Conservation (phyloP, 2,797 vertebrate species). For the Helostoma temminkii region DNA sequence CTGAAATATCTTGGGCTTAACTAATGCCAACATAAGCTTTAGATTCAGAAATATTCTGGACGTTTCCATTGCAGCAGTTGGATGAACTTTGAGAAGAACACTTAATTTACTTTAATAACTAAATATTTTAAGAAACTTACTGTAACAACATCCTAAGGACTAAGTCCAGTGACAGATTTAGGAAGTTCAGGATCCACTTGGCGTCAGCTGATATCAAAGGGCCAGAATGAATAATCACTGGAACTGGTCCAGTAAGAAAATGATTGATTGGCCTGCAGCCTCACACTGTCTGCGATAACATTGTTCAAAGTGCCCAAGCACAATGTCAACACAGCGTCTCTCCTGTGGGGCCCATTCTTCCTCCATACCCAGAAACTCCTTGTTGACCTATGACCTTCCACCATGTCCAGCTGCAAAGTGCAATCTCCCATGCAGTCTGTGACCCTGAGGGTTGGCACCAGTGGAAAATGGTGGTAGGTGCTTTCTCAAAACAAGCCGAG, state of each 20-base stretch:
- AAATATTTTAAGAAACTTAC: slow-evolving; percentile 51
- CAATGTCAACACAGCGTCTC: slow-evolving; percentile 78
- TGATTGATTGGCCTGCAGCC: slow-evolving; percentile 77
- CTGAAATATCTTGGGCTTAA: slow-evolving; percentile 52
- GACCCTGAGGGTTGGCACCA: slow-evolving; percentile 51
- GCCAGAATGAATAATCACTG: slow-evolving; percentile 76
- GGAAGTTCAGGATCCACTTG: slow-evolving; percentile 44
- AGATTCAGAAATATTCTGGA: slow-evolving; percentile 65
- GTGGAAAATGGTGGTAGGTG: slow-evolving; percentile 54
- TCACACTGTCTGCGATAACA: slow-evolving; percentile 79
- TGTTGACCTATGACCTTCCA: slow-evolving; percentile 67
- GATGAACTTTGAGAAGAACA: slow-evolving; percentile 33
- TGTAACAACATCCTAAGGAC: slow-evolving; percentile 41
- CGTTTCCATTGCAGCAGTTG: slow-evolving; percentile 2
- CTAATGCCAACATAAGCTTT: slow-evolving; percentile 57
- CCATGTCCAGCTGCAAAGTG: slow-evolving; percentile 75
- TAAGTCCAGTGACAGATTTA: slow-evolving; percentile 25
- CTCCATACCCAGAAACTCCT: slow-evolving; percentile 66
- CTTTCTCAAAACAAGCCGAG: slow-evolving; percentile 33
- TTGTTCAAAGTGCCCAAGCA: slow-evolving; percentile 78
- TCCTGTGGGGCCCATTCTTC: slow-evolving; percentile 61
- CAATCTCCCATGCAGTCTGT: slow-evolving; percentile 54
- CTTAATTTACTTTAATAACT: slow-evolving; percentile 43
- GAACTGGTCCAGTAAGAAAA: slow-evolving; percentile 73
- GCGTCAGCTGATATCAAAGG: slow-evolving; percentile 70